Evolutionary conservation across 1,140 invertebrate genomes (phyloP).

Genomic region (Hesperophylax magnus): DNA sequence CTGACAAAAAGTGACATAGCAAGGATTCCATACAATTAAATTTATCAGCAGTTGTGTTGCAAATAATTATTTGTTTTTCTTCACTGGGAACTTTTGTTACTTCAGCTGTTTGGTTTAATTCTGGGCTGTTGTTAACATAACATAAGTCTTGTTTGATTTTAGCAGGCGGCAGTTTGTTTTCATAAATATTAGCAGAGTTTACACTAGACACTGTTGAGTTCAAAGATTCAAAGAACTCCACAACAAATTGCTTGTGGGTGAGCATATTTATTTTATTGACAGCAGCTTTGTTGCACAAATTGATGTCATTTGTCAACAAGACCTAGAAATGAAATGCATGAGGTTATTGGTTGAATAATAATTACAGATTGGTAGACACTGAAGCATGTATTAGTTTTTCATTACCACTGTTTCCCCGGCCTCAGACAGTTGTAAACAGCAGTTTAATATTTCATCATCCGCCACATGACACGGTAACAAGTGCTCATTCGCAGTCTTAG

Average conservation of each 20-base stretch:
- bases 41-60: neutral
- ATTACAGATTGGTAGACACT: neutral
- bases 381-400: neutral
- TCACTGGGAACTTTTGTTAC: too few relatives aligned
- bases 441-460: constrained; percentile 53
- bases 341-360: neutral
- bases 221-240: neutral
- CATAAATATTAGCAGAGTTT: too few relatives aligned
- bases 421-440: constrained; percentile 46
- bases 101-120: too few relatives aligned
- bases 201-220: neutral
- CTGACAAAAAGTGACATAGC: neutral
- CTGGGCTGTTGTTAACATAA: too few relatives aligned
- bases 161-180: too few relatives aligned
- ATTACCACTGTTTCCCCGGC: constrained; percentile 28
- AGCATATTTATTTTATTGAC: constrained; percentile 44
- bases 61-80: too few relatives aligned
- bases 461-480: constrained; percentile 36
- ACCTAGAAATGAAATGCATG: constrained; percentile 35
- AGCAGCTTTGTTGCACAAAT: constrained; percentile 49
- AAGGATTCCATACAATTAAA: neutral
- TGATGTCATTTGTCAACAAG: constrained; percentile 51
- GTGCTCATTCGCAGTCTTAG: constrained; percentile 49
- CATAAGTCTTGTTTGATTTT: too few relatives aligned
- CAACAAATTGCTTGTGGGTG: constrained; percentile 34